Percentiles rank a stretch among this genome's conserved stretches.
These are phyloP conservation scores for Drosophila tripunctata DNA, from an alignment of 2,888 invertebrate genomes.

Conservation along the genomic window DNA sequence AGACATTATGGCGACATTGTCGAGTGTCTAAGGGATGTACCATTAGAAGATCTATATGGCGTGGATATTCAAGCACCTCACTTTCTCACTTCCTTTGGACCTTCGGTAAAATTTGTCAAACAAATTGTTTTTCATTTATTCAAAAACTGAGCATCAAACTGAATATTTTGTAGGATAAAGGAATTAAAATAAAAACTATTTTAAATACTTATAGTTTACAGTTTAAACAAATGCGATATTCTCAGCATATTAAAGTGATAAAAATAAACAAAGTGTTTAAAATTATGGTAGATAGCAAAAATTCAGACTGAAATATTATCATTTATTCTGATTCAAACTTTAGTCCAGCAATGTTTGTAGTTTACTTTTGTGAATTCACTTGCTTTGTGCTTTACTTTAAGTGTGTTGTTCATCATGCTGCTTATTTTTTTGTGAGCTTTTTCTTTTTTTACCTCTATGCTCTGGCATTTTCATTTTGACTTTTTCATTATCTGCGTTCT, in stretches of 20 bases:
- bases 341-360: slow-evolving; percentile 65
- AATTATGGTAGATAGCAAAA: no score
- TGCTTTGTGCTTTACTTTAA: slow-evolving; percentile 21
- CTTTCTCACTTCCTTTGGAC: slow-evolving; percentile 94
- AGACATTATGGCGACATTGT: slow-evolving; percentile 93
- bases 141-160: no score
- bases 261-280: no score
- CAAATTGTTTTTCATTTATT: not conserved
- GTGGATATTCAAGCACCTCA: slow-evolving; percentile 92
- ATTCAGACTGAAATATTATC: slow-evolving; percentile 4
- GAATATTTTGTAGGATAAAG: no score
- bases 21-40: slow-evolving; percentile 91
- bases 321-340: slow-evolving; percentile 20
- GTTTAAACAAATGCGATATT: no score
- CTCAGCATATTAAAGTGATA: no score
- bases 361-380: slow-evolving; percentile 49
- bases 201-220: no score
- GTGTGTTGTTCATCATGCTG: slow-evolving; percentile 13
- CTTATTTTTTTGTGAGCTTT: slow-evolving; percentile 7
- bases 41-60: slow-evolving; percentile 89
- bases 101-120: slow-evolving; percentile 86
- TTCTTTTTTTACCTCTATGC: slow-evolving; percentile 9
- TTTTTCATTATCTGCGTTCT: slow-evolving; percentile 23
- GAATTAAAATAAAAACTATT: no score
- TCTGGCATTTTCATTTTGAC: slow-evolving; percentile 9